These are phyloP conservation scores for Megaleporinus macrocephalus DNA, from an alignment of 2,113 vertebrate genomes.

Conservation along the genomic window DNA sequence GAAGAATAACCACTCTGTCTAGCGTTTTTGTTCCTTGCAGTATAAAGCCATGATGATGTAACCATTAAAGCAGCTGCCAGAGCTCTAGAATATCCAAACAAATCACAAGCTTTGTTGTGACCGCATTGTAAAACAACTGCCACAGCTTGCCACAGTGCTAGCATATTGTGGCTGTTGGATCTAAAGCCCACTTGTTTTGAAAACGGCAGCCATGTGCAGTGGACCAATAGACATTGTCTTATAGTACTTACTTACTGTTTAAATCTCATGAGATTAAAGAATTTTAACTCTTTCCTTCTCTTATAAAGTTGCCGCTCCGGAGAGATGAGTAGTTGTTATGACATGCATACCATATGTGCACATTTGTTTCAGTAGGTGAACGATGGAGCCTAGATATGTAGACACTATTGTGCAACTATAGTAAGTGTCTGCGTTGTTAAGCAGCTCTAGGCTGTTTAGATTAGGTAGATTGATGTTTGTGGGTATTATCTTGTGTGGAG, in stretches of 20 bases:
- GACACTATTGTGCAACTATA: not conserved
- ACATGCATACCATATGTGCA: too few species aligned
- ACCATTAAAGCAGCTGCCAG: not conserved
- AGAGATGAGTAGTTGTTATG: too few species aligned
- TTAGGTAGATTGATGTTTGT: slow-evolving; percentile 8
- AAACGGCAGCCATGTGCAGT: not conserved
- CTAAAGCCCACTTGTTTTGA: not conserved
- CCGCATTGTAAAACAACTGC: not conserved
- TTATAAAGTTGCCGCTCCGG: too few species aligned
- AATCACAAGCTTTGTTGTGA: not conserved
- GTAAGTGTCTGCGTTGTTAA: not conserved
- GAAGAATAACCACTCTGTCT: not conserved
- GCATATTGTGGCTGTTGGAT: not conserved
- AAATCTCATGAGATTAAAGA: too few species aligned
- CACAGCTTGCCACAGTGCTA: not conserved
- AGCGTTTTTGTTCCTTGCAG: not conserved
- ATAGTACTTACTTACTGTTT: too few species aligned
- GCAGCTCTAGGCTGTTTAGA: slow-evolving; percentile 13
- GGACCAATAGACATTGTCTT: too few species aligned
- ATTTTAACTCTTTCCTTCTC: too few species aligned
- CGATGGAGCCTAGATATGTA: not conserved
- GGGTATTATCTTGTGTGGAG: slow-evolving; percentile 13
- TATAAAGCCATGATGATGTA: not conserved
- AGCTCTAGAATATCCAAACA: not conserved
- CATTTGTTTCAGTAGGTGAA: too few species aligned